Percentiles rank a stretch among this genome's conserved stretches.
These are phyloP conservation scores for Diploscapter pachys DNA, from an alignment of 1,140 invertebrate genomes.

Conservation along the genomic window DNA sequence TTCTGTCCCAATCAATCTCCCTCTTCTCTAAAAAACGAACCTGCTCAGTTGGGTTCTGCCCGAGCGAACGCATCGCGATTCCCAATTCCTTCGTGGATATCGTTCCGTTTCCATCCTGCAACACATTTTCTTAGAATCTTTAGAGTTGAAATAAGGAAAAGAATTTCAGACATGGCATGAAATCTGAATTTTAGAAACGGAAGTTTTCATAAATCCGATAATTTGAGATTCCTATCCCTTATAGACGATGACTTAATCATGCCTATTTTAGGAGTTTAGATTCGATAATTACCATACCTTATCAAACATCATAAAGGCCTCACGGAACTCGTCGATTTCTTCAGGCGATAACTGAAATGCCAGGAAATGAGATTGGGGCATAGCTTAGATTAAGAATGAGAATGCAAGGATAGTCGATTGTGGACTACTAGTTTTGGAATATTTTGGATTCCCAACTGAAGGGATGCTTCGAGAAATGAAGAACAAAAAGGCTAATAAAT, in stretches of 20 bases:
- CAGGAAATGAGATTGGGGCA: neutral
- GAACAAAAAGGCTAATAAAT: too few species aligned
- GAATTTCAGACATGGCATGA: too few species aligned
- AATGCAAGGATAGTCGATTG: too few species aligned
- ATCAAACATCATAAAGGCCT: conserved; percentile 96
- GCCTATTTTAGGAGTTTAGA: conserved; percentile 7
- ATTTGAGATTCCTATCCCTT: too few species aligned
- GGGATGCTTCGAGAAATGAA: too few species aligned
- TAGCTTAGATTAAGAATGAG: too few species aligned
- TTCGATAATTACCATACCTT: conserved; percentile 63
- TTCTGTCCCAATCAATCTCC: neutral
- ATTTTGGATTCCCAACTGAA: too few species aligned
- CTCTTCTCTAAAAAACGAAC: conserved; percentile 56
- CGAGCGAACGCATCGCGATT: conserved; percentile 93
- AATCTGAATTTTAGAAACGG: too few species aligned
- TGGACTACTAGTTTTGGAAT: too few species aligned
- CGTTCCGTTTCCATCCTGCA: conserved; percentile 86
- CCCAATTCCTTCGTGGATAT: conserved; percentile 99
- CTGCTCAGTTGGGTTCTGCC: conserved; percentile 97
- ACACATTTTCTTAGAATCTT: neutral
- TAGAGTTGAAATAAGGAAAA: too few species aligned
- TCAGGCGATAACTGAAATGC: conserved; percentile 39
- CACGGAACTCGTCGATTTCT: conserved; percentile 78
- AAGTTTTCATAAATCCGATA: too few species aligned
- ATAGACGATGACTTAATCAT: too few species aligned